Evolutionary conservation across 2,888 invertebrate species (phyloP).

Genomic region (Drosophila prostipennis): DNA sequence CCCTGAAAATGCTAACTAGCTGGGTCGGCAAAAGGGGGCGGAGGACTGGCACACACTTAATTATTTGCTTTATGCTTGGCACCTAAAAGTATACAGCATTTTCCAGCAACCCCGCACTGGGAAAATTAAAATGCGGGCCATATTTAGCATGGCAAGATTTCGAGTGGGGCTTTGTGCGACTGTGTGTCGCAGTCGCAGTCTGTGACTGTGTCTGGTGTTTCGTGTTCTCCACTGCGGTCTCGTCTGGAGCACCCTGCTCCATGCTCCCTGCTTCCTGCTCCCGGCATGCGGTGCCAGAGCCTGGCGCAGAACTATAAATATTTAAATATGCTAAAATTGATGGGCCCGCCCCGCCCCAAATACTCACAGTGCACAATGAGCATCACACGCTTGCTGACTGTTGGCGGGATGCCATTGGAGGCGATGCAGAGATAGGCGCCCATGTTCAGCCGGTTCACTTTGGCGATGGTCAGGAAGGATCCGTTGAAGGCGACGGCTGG

Average conservation of each 20-base stretch:
- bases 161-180: constrained; percentile 63
- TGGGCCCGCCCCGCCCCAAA: constrained; percentile 50
- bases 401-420: constrained; percentile 92
- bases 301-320: constrained; percentile 73
- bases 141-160: constrained; percentile 69
- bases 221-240: constrained; percentile 4
- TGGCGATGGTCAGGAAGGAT: constrained; percentile 88
- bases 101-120: constrained; percentile 2
- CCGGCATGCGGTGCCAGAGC: constrained; percentile 51
- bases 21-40: no score
- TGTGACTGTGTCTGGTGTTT: constrained; percentile 28
- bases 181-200: constrained; percentile 36
- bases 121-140: constrained; percentile 73
- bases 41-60: constrained; percentile 67
- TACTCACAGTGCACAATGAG: constrained; percentile 93
- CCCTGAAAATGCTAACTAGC: constrained; percentile 46
- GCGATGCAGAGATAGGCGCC: constrained; percentile 93
- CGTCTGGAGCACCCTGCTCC: constrained; percentile 5
- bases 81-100: constrained; percentile 67
- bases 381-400: constrained; percentile 91
- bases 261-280: not conserved
- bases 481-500: constrained; percentile 88
- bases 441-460: constrained; percentile 91
- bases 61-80: constrained; percentile 77
- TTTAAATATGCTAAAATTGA: constrained; percentile 76